phyloP scores from a whole-genome alignment of 2,113 vertebrate genomes.

The Eurypyga helias region DNA sequence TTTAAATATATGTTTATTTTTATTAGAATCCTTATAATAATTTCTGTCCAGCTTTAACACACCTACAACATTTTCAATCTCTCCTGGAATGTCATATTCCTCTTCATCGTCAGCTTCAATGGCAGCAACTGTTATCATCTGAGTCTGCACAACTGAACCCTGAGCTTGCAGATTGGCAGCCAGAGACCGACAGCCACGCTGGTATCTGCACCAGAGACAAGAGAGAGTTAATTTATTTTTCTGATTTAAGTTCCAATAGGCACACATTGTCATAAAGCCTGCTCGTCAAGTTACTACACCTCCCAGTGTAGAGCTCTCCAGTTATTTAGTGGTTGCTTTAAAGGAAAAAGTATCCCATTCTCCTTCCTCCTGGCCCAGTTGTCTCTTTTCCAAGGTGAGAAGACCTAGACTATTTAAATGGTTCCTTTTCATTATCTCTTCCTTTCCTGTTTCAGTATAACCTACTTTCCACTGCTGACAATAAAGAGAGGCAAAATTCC shows the following conservation, averaged over 20 bases:
- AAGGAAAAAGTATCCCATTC: not conserved
- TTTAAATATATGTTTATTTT: not conserved
- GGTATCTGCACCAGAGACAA: constrained; percentile 81
- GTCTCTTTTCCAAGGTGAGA: constrained; percentile 17
- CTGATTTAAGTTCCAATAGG: not conserved
- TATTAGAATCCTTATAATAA: not conserved
- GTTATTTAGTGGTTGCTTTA: not conserved
- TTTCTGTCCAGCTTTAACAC: constrained; percentile 21
- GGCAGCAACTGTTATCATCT: not conserved
- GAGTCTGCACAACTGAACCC: not conserved
- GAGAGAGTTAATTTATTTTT: not conserved
- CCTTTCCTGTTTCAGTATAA: constrained; percentile 13
- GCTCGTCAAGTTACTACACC: not conserved
- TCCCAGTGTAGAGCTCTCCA: not conserved
- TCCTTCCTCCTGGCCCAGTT: constrained; percentile 20
- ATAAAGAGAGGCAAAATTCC: constrained; percentile 13
- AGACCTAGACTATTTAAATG: constrained; percentile 49
- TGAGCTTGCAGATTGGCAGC: constrained; percentile 83
- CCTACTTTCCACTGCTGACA: constrained; percentile 13
- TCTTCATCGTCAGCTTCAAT: constrained; percentile 76
- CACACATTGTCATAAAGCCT: not conserved
- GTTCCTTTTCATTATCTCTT: constrained; percentile 16
- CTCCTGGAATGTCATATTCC: constrained; percentile 90
- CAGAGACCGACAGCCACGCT: constrained; percentile 90
- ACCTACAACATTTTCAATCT: constrained; percentile 94